Conservation (phyloP, 2,888 invertebrate species). For the Myopa tessellatipennis region DNA sequence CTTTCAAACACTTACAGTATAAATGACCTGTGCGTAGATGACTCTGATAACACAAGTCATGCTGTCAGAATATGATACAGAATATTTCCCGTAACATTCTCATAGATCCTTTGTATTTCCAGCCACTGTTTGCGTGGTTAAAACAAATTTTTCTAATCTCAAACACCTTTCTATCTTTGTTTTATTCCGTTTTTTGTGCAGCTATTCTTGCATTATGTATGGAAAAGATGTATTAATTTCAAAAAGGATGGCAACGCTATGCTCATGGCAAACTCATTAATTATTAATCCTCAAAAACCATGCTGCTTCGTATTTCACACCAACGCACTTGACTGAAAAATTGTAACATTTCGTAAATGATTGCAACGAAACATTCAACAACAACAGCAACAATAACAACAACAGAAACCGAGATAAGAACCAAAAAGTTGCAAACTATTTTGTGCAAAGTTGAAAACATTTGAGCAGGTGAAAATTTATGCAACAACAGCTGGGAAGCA, state of each 20-base stretch:
- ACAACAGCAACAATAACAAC: background rate
- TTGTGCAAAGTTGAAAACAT: background rate
- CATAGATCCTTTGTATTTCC: too few species aligned
- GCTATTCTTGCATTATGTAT: too few species aligned
- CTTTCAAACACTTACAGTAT: too few species aligned
- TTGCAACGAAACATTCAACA: conserved; percentile 21
- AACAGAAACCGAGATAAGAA: conserved; percentile 6
- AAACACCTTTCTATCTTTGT: too few species aligned
- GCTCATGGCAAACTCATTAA: background rate
- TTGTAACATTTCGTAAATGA: background rate
- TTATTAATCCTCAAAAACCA: background rate
- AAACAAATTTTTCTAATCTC: too few species aligned
- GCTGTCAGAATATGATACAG: too few species aligned
- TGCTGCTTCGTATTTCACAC: conserved; percentile 6
- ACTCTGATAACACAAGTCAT: too few species aligned
- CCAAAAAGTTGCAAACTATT: conserved; percentile 2
- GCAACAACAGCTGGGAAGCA: conserved; percentile 5
- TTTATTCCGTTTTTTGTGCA: too few species aligned
- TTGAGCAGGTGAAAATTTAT: conserved; percentile 30
- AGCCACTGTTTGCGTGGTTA: too few species aligned
- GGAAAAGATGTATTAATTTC: too few species aligned
- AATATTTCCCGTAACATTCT: too few species aligned
- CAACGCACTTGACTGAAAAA: background rate
- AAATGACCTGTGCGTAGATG: too few species aligned
- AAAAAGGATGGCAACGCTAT: background rate